phyloP scores from a whole-genome alignment of 2,113 vertebrate species.

The Brachypteracias leptosomus region DNA sequence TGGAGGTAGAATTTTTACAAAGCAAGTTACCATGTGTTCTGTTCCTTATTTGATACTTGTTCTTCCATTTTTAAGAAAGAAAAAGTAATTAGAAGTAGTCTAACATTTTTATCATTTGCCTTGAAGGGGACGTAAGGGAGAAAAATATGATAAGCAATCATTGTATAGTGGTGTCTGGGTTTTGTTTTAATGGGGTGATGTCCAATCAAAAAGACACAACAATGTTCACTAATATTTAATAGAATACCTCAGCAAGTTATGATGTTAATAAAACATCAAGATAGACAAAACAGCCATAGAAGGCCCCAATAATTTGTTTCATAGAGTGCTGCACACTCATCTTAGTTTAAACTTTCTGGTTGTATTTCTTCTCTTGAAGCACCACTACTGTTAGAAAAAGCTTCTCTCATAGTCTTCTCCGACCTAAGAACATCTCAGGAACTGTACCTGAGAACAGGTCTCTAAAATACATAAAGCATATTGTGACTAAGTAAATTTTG shows the following conservation, averaged over 20 bases:
- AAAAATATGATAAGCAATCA: neutral
- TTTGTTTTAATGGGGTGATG: neutral
- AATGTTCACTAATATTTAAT: neutral
- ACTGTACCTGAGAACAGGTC: neutral
- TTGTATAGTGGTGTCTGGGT: neutral
- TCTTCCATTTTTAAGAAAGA: neutral
- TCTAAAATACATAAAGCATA: neutral
- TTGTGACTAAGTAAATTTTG: neutral
- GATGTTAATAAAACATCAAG: neutral
- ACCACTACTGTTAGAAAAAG: neutral
- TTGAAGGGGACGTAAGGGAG: neutral
- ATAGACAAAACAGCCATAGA: neutral
- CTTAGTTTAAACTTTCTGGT: neutral
- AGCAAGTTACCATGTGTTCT: neutral
- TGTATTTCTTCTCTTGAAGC: neutral
- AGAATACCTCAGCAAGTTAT: neutral
- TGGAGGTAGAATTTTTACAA: neutral
- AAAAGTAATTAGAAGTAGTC: neutral
- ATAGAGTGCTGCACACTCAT: fast-evolving
- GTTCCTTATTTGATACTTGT: neutral
- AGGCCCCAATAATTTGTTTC: neutral
- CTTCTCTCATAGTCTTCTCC: neutral
- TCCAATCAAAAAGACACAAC: neutral
- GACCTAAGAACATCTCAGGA: neutral
- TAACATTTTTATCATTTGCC: neutral